A percentile compares a stretch with the other conserved stretches of the same genome.
Conservation (phyloP, 2,113 vertebrate species). For the Oncorhynchus masou region DNA sequence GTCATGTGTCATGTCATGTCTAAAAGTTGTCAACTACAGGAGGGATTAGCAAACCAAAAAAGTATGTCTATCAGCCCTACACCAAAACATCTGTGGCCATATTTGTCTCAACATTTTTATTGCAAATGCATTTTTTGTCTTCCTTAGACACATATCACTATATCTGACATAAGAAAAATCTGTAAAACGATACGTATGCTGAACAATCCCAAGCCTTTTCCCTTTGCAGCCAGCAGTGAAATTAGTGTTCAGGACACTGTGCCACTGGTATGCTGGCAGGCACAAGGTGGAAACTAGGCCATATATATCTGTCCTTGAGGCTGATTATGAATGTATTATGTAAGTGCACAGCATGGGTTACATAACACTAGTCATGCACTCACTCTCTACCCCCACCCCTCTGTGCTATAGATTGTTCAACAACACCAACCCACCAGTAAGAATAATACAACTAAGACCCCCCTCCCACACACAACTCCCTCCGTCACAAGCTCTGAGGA, state of each 20-base stretch:
- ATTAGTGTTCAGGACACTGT: slow-evolving; percentile 51
- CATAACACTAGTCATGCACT: slow-evolving; percentile 52
- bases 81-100: slow-evolving; percentile 15
- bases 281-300: slow-evolving; percentile 63
- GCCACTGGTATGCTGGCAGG: slow-evolving; percentile 28
- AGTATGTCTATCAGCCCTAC: not conserved
- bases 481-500: not conserved
- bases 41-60: slow-evolving; percentile 25
- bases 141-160: too few relatives aligned
- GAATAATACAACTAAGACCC: not conserved
- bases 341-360: slow-evolving; percentile 67
- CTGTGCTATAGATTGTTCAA: not conserved
- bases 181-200: not conserved
- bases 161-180: too few relatives aligned
- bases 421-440: not conserved
- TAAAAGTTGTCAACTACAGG: not conserved
- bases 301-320: slow-evolving; percentile 63
- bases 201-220: not conserved
- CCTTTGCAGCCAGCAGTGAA: slow-evolving; percentile 37
- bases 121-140: too few relatives aligned
- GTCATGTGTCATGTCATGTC: not conserved
- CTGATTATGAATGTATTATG: slow-evolving; percentile 71
- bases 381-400: not conserved
- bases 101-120: not conserved
- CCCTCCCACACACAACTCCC: too few relatives aligned